These are phyloP conservation scores for Sciurus carolinensis DNA, from an alignment of 2,797 vertebrate species.

Conservation along the genomic window DNA sequence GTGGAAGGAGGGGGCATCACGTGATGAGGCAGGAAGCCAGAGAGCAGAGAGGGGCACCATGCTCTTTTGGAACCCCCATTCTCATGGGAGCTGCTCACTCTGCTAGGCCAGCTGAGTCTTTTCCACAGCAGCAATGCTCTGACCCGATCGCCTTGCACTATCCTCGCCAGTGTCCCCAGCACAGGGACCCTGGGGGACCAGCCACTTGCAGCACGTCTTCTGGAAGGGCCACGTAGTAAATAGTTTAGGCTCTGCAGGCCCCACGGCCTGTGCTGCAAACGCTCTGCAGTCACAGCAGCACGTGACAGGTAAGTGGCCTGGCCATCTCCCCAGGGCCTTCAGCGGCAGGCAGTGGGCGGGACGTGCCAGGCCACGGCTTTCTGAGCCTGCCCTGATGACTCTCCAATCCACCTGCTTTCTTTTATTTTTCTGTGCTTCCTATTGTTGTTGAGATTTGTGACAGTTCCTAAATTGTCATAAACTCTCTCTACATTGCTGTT, in stretches of 20 bases:
- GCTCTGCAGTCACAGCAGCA: neutral
- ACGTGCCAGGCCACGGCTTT: neutral
- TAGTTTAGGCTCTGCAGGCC: neutral
- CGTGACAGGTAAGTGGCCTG: neutral
- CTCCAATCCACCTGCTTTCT: neutral
- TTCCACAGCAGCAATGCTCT: neutral
- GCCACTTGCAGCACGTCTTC: neutral
- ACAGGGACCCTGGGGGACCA: neutral
- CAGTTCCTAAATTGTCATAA: neutral
- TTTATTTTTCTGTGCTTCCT: neutral
- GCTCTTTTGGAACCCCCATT: neutral
- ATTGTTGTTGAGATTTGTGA: neutral
- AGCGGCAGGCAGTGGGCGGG: neutral
- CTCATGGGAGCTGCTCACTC: neutral
- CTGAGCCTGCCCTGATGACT: neutral
- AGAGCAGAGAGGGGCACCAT: no score
- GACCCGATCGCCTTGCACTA: neutral
- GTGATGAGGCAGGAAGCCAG: neutral
- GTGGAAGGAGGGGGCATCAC: neutral
- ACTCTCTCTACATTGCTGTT: neutral
- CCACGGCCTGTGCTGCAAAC: neutral
- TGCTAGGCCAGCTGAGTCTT: neutral
- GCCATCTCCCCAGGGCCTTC: neutral
- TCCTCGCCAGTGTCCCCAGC: no score
- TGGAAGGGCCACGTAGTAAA: neutral